Conservation (phyloP, 2,888 invertebrate genomes). For the Dicroscelio sp. region DNA sequence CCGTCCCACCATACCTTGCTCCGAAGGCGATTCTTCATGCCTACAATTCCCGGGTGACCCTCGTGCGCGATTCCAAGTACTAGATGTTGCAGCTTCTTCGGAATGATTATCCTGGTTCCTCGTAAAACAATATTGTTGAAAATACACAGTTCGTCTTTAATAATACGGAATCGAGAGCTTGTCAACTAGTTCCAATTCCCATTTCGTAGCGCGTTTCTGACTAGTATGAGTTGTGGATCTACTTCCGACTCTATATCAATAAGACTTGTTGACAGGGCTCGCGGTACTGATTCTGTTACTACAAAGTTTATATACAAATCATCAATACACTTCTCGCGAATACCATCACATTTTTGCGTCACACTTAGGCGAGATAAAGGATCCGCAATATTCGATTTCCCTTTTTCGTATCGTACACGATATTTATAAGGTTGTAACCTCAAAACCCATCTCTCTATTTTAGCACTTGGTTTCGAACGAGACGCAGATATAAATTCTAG, state of each 20-base stretch:
- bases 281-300: not conserved
- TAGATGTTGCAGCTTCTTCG: too few relatives aligned
- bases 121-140: not conserved
- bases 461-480: conserved; percentile 74
- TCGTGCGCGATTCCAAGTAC: too few relatives aligned
- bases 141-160: conserved; percentile 34
- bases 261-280: not conserved
- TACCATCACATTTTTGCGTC: not conserved
- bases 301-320: not conserved
- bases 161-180: not conserved
- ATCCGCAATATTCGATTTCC: conserved; percentile 46
- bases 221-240: not conserved
- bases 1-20: too few relatives aligned
- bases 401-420: conserved; percentile 43
- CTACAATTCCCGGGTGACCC: too few relatives aligned
- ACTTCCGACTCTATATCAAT: conserved; percentile 12
- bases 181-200: not conserved
- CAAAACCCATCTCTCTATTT: conserved; percentile 86
- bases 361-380: conserved; percentile 22
- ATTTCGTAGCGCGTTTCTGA: not conserved
- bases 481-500: conserved; percentile 86
- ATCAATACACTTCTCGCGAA: not conserved
- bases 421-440: conserved; percentile 22
- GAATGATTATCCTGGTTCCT: too few relatives aligned
- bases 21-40: too few relatives aligned